Base-by-base conservation (phyloP, 2,797 vertebrate species). In the Hylomyscus alleni region DNA sequence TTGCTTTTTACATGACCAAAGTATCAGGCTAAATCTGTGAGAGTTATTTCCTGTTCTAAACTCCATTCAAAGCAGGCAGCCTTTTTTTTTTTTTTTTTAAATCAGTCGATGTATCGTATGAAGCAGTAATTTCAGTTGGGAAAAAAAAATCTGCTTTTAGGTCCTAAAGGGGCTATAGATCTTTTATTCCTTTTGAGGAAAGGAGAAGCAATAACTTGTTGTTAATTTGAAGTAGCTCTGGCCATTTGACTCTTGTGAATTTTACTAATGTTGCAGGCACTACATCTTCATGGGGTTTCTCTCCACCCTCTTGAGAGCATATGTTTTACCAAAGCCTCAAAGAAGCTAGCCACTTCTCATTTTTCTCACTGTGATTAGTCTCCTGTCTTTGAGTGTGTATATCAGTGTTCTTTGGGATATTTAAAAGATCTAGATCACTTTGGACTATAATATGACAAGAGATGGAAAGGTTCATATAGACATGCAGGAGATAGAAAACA, bases 301-400 rank as follows among this genome's bases (percentile, higher is more conserved):
- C 24, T 73, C 69, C 8, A 67, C 9, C 50, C 65, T 69, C 40
- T 82, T 3, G 34, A 92, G 19, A 93, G 47, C 26, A 34, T 37
- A 37, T 31, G 60, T 44, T 54, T 92, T 65, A 65, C 31, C 47
- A 88, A 56, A 20, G 26, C 67, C 44, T 90, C 77, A 50, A 72
- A 69, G 31, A 85, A 22, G 15, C 52, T 56, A 77, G 34, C 20
- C 65, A 94, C 34, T 85, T 90, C 78, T 60, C 81, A 58, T 58
- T 94, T 95, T 89, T 80, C 52, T 52, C 76, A 72, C 60, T 15
- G 26, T 20, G 2, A 87, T 73, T 92, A 85, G 34, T 82, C 83
- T 54, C 86, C 37, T 52, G 3, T 95, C 47, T 82, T 89, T 85
- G 52, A 90, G 75, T 44, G 24, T n/a, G 15, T 80, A 1, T 60